Evolutionary conservation across 2,888 invertebrate genomes (phyloP).

Genomic region (Ormyrus labotus): DNA sequence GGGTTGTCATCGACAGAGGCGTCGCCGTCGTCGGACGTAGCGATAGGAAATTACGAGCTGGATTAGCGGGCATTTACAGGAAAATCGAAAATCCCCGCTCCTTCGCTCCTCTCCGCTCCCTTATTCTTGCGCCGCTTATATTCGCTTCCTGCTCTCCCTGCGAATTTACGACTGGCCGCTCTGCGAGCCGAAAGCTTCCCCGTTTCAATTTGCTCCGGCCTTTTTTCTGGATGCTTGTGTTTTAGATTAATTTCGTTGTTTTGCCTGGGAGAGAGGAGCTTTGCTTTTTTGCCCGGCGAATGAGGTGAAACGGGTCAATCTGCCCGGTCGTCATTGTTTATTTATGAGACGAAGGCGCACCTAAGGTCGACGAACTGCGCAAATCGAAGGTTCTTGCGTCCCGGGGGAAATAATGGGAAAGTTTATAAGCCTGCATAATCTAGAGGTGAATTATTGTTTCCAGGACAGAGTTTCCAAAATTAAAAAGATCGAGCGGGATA

Average conservation of each 20-base stretch:
- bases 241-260: no score
- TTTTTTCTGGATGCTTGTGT: neutral
- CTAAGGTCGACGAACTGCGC: no score
- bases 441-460: no score
- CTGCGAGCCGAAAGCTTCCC: neutral
- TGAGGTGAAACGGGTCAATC: neutral
- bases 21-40: neutral
- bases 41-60: constrained; percentile 58
- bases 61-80: constrained; percentile 52
- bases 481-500: no score
- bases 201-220: constrained; percentile 26
- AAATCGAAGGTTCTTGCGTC: no score
- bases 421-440: no score
- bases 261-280: neutral
- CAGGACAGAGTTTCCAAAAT: no score
- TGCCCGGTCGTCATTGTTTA: neutral
- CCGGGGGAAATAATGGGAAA: no score
- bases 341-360: neutral
- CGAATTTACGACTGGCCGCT: constrained; percentile 37
- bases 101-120: neutral
- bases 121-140: neutral
- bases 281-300: neutral
- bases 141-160: neutral
- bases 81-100: constrained; percentile 54
- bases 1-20: constrained; percentile 23